Conservation (phyloP, 2,888 invertebrate species). For the Nowickia ferox region DNA sequence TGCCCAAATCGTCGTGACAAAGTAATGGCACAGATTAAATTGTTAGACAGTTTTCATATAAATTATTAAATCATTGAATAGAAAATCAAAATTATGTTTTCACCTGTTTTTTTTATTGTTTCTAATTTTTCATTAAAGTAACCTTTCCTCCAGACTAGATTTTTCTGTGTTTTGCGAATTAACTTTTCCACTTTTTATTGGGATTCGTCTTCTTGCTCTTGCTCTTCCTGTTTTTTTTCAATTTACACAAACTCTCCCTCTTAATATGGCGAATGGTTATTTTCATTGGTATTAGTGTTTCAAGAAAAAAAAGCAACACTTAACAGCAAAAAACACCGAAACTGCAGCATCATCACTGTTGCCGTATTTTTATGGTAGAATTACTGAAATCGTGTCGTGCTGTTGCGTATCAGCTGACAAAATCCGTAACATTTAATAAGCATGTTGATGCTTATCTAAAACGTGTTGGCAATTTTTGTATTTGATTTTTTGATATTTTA, state of each 20-base stretch:
- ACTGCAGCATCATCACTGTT: slow-evolving; percentile 6
- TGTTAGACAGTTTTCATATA: neutral
- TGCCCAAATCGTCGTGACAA: slow-evolving; percentile 50
- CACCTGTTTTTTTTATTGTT: too few species aligned
- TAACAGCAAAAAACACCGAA: neutral
- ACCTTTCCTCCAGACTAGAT: neutral
- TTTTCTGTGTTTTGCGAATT: neutral
- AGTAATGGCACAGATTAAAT: slow-evolving; percentile 63
- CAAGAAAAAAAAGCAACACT: neutral
- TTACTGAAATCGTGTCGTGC: too few species aligned
- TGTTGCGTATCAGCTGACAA: too few species aligned
- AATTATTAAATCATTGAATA: slow-evolving; percentile 3
- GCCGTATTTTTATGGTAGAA: too few species aligned
- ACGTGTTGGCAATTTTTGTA: too few species aligned
- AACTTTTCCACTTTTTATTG: neutral
- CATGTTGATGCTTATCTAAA: too few species aligned
- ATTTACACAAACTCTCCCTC: slow-evolving; percentile 30
- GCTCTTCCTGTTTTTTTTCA: slow-evolving; percentile 1
- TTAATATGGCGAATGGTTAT: slow-evolving; percentile 29
- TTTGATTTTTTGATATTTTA: too few species aligned
- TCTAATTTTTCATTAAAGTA: too few species aligned
- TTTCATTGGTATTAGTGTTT: slow-evolving; percentile 10
- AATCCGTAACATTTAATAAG: too few species aligned
- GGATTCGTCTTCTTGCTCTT: neutral
- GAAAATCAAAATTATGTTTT: too few species aligned